Percentiles rank a stretch among this genome's conserved stretches.
These are phyloP conservation scores for Cydia pomonella DNA, from an alignment of 1,140 invertebrate species.

Conservation along the genomic window DNA sequence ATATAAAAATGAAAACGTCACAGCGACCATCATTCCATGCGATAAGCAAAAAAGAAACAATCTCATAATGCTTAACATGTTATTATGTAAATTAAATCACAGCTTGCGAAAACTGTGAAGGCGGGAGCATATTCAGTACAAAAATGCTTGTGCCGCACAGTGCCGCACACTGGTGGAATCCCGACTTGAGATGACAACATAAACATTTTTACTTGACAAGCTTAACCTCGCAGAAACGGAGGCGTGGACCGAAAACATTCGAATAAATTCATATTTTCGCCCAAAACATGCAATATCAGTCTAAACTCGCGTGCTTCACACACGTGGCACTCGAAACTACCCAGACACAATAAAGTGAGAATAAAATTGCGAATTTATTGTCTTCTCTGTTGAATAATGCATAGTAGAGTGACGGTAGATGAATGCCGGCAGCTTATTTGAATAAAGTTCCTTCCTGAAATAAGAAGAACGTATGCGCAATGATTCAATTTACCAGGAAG, in stretches of 20 bases:
- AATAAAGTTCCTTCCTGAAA: background rate
- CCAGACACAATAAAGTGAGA: constrained; percentile 21
- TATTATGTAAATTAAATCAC: too few species aligned
- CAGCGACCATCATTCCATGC: too few species aligned
- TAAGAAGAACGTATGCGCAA: background rate
- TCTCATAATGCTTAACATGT: too few species aligned
- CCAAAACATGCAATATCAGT: constrained; percentile 2
- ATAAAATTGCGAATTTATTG: constrained; percentile 31
- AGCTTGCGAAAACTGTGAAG: too few species aligned
- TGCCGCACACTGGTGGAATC: too few species aligned
- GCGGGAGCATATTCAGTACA: too few species aligned
- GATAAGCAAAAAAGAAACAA: too few species aligned
- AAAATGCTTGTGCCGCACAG: too few species aligned
- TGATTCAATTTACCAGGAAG: background rate
- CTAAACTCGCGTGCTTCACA: background rate
- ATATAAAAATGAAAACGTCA: too few species aligned
- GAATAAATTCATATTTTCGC: background rate
- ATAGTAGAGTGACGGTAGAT: constrained; percentile 15
- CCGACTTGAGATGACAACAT: too few species aligned
- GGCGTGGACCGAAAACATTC: background rate
- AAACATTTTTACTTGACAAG: too few species aligned
- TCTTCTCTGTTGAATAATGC: constrained; percentile 15
- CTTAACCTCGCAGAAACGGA: background rate
- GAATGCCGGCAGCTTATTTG: constrained; percentile 21
- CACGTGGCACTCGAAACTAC: constrained; percentile 8